Percentiles rank a stretch among this genome's conserved stretches.
phyloP scores from a whole-genome alignment of 2,113 vertebrate genomes.

The Semicossyphus pulcher region DNA sequence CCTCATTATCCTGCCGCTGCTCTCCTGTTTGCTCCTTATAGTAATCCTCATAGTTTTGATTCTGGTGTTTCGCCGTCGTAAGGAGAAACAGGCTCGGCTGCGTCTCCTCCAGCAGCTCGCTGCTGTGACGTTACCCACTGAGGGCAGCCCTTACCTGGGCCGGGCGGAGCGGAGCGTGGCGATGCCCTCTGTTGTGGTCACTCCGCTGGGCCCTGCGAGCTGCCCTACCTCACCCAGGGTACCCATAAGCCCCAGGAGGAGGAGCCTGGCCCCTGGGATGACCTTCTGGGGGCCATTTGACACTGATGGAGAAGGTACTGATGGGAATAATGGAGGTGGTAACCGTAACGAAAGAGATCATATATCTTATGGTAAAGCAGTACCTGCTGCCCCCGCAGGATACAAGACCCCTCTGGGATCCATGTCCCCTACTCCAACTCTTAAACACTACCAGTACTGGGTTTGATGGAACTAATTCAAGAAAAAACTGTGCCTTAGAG shows the following conservation, averaged over 20 bases:
- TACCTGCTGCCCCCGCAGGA: conserved; percentile 9
- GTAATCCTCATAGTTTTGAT: conserved; percentile 77
- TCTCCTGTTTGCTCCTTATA: conserved; percentile 84
- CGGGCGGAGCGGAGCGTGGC: conserved; percentile 80
- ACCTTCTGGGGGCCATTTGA: conserved; percentile 83
- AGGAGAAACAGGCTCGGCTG: conserved; percentile 81
- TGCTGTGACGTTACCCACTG: conserved; percentile 23
- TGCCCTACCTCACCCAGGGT: conserved; percentile 56
- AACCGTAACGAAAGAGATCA: conserved; percentile 21
- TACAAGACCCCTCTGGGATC: conserved; percentile 41
- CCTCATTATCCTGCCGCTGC: conserved; percentile 83
- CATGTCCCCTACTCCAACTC: conserved; percentile 76
- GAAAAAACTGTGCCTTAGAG: conserved; percentile 66
- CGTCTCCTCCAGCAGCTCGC: conserved; percentile 73
- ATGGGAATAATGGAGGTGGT: conserved; percentile 10
- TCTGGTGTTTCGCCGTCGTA: conserved; percentile 84
- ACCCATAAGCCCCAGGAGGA: conserved; percentile 46
- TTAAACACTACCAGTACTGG: conserved; percentile 89
- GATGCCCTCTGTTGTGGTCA: conserved; percentile 88
- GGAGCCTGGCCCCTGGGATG: conserved; percentile 64
- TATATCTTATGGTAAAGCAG: background rate
- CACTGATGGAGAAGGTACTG: conserved; percentile 52
- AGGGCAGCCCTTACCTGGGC: conserved; percentile 63
- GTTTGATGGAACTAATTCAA: conserved; percentile 79
- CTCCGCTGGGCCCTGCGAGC: conserved; percentile 78